Evolutionary conservation across 2,113 vertebrate genomes (phyloP).

Genomic region (Brevimyrus niger): DNA sequence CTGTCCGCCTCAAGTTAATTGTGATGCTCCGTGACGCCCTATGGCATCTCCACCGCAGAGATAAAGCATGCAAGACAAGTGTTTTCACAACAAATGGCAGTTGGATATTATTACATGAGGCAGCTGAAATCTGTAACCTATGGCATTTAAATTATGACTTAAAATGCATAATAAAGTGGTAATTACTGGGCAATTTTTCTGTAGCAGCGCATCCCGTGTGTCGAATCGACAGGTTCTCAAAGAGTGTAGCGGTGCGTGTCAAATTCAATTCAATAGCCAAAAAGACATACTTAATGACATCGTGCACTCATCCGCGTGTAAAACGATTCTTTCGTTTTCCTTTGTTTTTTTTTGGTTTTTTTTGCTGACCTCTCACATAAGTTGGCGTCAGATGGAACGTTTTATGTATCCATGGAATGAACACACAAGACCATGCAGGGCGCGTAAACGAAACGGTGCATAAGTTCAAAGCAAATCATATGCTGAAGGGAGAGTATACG

Average conservation of each 20-base stretch:
- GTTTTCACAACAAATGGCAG: neutral
- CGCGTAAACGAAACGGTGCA: neutral
- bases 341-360: neutral
- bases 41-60: neutral
- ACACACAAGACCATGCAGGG: neutral
- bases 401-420: neutral
- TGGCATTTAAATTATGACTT: neutral
- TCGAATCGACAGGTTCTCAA: neutral
- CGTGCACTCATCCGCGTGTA: neutral
- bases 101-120: neutral
- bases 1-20: neutral
- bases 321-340: neutral
- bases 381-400: neutral
- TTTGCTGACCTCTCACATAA: neutral
- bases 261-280: neutral
- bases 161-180: neutral
- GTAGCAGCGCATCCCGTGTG: neutral
- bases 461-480: neutral
- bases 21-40: neutral
- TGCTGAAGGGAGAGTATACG: neutral
- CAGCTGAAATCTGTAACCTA: neutral
- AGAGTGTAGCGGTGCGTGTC: neutral
- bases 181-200: neutral
- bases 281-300: neutral
- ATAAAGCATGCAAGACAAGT: neutral